These are phyloP conservation scores for Hyles lineata DNA, from an alignment of 2,888 invertebrate species.

Conservation along the genomic window DNA sequence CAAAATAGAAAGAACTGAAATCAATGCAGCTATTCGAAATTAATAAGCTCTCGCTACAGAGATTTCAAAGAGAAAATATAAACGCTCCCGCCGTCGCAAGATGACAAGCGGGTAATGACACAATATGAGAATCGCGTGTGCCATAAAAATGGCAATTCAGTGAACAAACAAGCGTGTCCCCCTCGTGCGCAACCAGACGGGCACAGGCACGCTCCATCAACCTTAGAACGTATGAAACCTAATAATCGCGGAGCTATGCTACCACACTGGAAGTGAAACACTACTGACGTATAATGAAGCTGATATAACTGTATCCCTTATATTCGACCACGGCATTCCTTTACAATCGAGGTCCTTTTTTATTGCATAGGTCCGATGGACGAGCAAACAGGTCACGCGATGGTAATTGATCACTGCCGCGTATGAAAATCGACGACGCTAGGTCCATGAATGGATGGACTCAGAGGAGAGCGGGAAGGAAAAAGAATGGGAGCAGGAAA, in stretches of 20 bases:
- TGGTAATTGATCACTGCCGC: no score
- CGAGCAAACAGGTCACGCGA: no score
- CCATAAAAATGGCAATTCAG: conserved; percentile 71
- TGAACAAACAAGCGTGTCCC: conserved; percentile 62
- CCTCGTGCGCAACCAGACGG: conserved; percentile 49
- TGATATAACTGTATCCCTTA: no score
- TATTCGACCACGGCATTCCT: no score
- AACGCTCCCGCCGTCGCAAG: conserved; percentile 8
- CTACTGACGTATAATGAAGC: background rate
- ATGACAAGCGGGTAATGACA: conserved; percentile 48
- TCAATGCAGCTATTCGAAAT: background rate
- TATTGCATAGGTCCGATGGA: no score
- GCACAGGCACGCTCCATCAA: conserved; percentile 58
- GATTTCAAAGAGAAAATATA: conserved; percentile 2
- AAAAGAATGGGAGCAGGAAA: no score
- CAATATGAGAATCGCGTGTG: conserved; percentile 55
- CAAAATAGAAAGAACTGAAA: background rate
- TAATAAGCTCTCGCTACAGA: background rate
- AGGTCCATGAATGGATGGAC: no score
- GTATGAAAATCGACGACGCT: no score
- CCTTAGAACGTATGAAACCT: conserved; percentile 59
- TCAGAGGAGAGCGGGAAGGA: no score
- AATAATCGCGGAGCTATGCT: conserved; percentile 46
- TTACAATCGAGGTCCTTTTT: no score
- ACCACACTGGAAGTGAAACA: background rate